Percentiles rank a stretch among this genome's conserved stretches.
Conservation (phyloP, 2,888 invertebrate genomes). For the Smittia aterrima region DNA sequence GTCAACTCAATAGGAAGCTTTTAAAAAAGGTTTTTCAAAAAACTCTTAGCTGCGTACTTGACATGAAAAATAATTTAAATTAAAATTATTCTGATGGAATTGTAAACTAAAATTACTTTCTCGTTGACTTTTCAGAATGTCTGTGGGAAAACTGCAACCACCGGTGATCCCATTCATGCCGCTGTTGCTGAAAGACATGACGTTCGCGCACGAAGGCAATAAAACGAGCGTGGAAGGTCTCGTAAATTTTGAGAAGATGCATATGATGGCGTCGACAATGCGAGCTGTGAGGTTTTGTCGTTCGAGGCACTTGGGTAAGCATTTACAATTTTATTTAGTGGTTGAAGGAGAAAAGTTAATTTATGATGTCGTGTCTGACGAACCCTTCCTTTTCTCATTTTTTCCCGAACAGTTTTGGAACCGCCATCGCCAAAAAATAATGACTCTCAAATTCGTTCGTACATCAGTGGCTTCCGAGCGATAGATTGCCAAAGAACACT, state of each 20-base stretch:
- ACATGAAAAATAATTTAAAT: background rate
- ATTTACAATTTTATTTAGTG: background rate
- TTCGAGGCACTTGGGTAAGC: constrained; percentile 65
- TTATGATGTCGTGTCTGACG: background rate
- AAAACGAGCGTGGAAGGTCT: constrained; percentile 75
- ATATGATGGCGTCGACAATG: constrained; percentile 81
- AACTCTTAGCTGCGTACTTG: background rate
- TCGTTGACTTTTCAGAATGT: constrained; percentile 53
- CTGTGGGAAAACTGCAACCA: constrained; percentile 71
- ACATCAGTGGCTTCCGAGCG: constrained; percentile 69
- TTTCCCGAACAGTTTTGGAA: constrained; percentile 58
- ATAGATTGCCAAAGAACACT: constrained; percentile 77
- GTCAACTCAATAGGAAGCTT: too few relatives aligned
- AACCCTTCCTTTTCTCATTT: background rate
- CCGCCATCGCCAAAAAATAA: constrained; percentile 70
- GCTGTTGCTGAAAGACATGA: constrained; percentile 74
- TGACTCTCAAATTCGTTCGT: constrained; percentile 66
- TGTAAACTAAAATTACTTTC: constrained; percentile 5
- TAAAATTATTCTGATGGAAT: background rate
- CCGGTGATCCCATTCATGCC: constrained; percentile 83
- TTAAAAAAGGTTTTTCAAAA: too few relatives aligned
- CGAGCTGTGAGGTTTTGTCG: constrained; percentile 73
- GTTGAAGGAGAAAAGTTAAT: background rate
- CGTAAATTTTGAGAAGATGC: constrained; percentile 88
- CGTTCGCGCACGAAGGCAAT: constrained; percentile 83